Percentiles rank a stretch among this genome's conserved stretches.
phyloP scores from a whole-genome alignment of 2,888 invertebrate species.

The Chrysopilus asiliformis region DNA sequence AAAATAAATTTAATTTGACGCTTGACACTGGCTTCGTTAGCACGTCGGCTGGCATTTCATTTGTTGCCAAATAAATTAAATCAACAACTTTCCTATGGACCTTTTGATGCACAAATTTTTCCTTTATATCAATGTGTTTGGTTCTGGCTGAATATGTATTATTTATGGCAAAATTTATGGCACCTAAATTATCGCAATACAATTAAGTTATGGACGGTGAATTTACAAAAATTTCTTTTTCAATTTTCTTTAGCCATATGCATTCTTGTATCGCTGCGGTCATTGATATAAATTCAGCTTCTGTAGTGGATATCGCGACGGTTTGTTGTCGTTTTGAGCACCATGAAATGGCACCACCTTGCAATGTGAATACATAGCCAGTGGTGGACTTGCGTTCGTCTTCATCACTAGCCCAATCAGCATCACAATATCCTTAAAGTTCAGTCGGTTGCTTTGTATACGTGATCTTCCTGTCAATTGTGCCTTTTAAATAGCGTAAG shows the following conservation, averaged over 20 bases:
- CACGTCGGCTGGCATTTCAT: too few species aligned
- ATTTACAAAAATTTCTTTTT: background rate
- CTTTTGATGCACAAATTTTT: too few species aligned
- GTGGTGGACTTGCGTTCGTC: background rate
- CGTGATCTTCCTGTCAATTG: background rate
- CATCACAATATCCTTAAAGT: background rate
- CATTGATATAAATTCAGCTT: background rate
- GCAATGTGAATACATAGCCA: background rate
- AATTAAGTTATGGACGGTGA: background rate
- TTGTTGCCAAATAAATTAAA: too few species aligned
- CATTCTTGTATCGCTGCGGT: background rate
- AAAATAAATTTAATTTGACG: too few species aligned
- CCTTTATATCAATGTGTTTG: too few species aligned
- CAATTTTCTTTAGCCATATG: background rate
- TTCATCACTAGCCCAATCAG: conserved; percentile 1
- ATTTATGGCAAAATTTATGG: too few species aligned
- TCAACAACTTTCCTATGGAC: too few species aligned
- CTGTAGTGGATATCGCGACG: too few species aligned
- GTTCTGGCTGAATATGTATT: too few species aligned
- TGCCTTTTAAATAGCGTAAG: conserved; percentile 1
- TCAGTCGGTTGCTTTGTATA: background rate
- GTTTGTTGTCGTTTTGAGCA: too few species aligned
- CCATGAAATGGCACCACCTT: background rate
- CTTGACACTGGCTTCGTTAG: too few species aligned
- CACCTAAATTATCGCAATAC: background rate